Percentiles rank a stretch among this genome's conserved stretches.
Conservation (phyloP, 2,797 vertebrate species). For the Telmatherina bonti region DNA sequence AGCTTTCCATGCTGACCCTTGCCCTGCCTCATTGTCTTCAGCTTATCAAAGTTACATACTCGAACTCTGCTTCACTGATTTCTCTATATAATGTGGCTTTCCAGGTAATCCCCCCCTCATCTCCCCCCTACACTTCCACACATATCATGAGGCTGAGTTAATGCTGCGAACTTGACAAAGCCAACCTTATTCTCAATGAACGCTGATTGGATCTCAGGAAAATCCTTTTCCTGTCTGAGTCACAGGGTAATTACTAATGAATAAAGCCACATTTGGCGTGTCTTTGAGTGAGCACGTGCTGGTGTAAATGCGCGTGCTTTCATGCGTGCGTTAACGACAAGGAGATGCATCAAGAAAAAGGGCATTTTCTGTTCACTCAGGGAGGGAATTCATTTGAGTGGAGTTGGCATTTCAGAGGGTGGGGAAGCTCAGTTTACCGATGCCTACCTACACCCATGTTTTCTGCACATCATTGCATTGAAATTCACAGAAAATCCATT, state of each 20-base stretch:
- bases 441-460: slow-evolving; percentile 39
- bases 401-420: slow-evolving; percentile 43
- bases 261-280: slow-evolving; percentile 32
- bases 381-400: slow-evolving; percentile 55
- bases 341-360: slow-evolving; percentile 55
- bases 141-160: slow-evolving; percentile 46
- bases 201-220: slow-evolving; percentile 41
- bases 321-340: slow-evolving; percentile 23
- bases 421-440: slow-evolving; percentile 34
- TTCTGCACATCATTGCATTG: slow-evolving; percentile 19
- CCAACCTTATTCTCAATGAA: slow-evolving; percentile 36
- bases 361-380: slow-evolving; percentile 24
- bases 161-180: slow-evolving; percentile 35
- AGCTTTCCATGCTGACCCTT: slow-evolving; percentile 18
- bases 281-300: neutral
- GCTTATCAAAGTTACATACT: slow-evolving; percentile 43
- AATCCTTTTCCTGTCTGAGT: slow-evolving; percentile 49
- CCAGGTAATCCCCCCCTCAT: slow-evolving; percentile 22
- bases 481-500: slow-evolving; percentile 38
- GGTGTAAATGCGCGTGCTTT: slow-evolving; percentile 7
- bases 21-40: slow-evolving; percentile 19
- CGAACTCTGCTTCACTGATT: slow-evolving; percentile 35
- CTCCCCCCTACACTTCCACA: neutral
- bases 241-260: slow-evolving; percentile 32
- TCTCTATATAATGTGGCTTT: slow-evolving; percentile 9